A percentile compares a stretch with the other conserved stretches of the same genome.
Evolutionary conservation across 1,140 invertebrate genomes (phyloP).

Genomic region (Bombus huntii): DNA sequence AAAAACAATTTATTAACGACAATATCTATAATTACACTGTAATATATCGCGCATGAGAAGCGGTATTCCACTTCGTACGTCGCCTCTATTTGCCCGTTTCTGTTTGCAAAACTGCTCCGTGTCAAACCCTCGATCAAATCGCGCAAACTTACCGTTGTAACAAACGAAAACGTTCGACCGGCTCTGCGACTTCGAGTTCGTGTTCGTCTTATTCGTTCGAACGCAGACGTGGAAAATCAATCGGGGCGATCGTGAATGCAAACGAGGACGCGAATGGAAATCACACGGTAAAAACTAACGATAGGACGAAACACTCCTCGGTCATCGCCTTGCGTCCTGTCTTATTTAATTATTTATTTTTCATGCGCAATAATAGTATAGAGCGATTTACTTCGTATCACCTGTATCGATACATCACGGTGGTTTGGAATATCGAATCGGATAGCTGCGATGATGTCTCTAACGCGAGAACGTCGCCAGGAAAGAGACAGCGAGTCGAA

Average conservation of each 20-base stretch:
- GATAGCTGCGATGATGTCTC: neutral
- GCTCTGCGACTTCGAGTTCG: slow-evolving; percentile 28
- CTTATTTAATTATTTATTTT: neutral
- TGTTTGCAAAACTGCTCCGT: slow-evolving; percentile 65
- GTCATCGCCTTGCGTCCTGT: neutral
- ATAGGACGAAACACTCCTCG: neutral
- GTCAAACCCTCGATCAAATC: slow-evolving; percentile 72
- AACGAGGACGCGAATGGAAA: neutral
- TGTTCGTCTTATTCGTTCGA: neutral
- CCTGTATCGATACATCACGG: neutral
- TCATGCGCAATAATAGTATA: neutral
- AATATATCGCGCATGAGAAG: slow-evolving; percentile 77
- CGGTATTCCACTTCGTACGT: slow-evolving; percentile 76
- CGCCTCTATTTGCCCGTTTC: slow-evolving; percentile 52
- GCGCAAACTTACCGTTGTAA: slow-evolving; percentile 72
- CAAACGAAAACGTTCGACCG: slow-evolving; percentile 69
- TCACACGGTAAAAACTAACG: neutral
- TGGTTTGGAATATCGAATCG: neutral
- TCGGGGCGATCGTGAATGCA: neutral
- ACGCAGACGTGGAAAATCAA: no score
- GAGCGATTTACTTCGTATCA: neutral
- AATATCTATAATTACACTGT: slow-evolving; percentile 77
- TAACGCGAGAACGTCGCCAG: neutral
- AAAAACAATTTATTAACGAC: slow-evolving; percentile 82
- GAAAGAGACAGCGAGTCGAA: neutral